Evolutionary conservation across 2,797 vertebrate genomes (phyloP), one percentile per base, ranked within the genome.

Genomic region (Decapterus maruadsi): DNA sequence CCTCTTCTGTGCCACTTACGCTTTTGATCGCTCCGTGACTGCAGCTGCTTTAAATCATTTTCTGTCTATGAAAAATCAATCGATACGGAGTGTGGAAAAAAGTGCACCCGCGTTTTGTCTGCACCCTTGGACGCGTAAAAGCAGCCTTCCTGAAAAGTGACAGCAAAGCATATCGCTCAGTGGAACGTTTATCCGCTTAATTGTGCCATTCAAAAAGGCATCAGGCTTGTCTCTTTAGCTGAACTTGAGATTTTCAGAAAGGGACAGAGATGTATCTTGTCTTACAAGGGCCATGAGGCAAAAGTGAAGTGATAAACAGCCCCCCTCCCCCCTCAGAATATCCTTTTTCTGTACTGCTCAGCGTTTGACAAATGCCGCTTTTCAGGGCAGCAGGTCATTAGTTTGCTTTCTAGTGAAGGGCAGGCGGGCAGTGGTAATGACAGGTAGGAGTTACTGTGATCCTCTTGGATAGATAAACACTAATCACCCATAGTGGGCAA

Each of bases 51-150:
- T 70, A 77, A 83, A 85, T 83, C 68, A 86, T 26, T 81, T 45
- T 66, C 64, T 48, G 78, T 85, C 86, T 76, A 78, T 75, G 78
- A 87, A 81, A 83, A 90, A 89, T 92, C 86, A 74, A 87, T 87
- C 69, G 72, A 65, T 31, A 65, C 20, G 53, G 77, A 66, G 26
- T 26, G 55, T n/a, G 31, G 31, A 34, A 34, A 46, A 46, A 60
- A 78, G 63, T 71, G 71, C 57, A 46, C 26, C 19, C 7, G 69
- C 43, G 67, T 80, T 64, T 64, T 38, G 70, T 76, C 77, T 76
- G 61, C 34, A 6, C 34, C 38, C 22, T 80, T 8, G 53, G 72
- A 71, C 14, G 2, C 6, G 55, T 10, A 26, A 19, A 71, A 48
- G 43, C 46, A 19, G 59, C 61, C 43, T 51, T 62, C 45, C 58